Evolutionary conservation across 2,888 invertebrate species (phyloP), one percentile per base, ranked within the genome.

Genomic region (Brachypterus glaber): DNA sequence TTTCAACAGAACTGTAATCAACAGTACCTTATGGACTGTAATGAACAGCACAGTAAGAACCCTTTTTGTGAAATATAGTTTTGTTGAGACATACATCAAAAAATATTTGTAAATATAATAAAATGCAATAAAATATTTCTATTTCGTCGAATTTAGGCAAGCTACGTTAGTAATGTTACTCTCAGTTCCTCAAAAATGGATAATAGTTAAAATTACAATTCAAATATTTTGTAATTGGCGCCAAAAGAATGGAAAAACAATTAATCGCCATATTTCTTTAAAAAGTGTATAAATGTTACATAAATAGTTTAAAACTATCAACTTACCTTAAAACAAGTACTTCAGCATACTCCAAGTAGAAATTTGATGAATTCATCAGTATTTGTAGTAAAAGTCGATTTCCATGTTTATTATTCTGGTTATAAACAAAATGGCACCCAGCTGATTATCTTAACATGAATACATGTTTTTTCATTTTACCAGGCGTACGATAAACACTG

Each of bases 381-480:
- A 31, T 26, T 41, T 33, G 14, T 21, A 38, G 48, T 52, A 56
- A 49, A 56, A 53, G 51, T 60, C 57, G 46, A 53, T 57, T 59
- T 59, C 56, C 61, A 62, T 63, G 58, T 61, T 63, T 62, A 60
- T 58, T 53, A 58, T 59, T 45, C 52, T 47, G 48, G 47, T 50
- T 51, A 55, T 51, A 58, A 55, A 61, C 64, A 64, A 64, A 59
- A 64, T 64, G 64, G 64, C 64, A 56, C 52, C 61, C 61, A 60
- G 58, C 54, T 57, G 56, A 58, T 51, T 49, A 44, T 49, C 46
- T 49, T 47, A 49, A 53, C 52, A 51, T 48, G 47, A 48, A 45
- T 39, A 37, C 30, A 15, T 29, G 18, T 17, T 24, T 36, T 17
- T 18, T 3, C 43, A 41, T 44, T 11, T 35, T 39, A 32, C 12